Evolutionary conservation across 2,113 vertebrate genomes (phyloP).

Genomic region (Hiodon tergisus): DNA sequence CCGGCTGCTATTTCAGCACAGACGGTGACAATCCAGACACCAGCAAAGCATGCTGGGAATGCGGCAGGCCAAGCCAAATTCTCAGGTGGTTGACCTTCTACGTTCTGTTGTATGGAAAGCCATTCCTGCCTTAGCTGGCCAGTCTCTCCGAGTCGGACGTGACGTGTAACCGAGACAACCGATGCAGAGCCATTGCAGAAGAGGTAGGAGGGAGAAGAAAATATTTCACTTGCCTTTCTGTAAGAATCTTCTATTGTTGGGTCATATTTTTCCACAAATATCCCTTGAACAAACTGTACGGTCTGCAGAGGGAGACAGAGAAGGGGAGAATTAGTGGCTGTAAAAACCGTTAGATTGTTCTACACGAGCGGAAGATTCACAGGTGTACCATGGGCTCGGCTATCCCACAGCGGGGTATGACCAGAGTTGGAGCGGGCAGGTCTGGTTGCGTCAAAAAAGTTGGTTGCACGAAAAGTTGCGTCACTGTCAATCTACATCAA

Average conservation of each 20-base stretch:
- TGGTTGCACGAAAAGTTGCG: too few relatives aligned
- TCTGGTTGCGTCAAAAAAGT: too few relatives aligned
- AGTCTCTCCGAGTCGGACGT: too few relatives aligned
- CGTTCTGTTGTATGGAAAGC: too few relatives aligned
- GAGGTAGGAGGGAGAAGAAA: not conserved
- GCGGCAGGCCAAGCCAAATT: not conserved
- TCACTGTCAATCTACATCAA: too few relatives aligned
- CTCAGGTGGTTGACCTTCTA: too few relatives aligned
- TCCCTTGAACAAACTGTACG: constrained; percentile 27
- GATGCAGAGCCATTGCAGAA: not conserved
- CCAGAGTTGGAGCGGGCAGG: too few relatives aligned
- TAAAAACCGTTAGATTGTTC: not conserved
- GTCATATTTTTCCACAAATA: constrained; percentile 30
- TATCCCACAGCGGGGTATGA: too few relatives aligned
- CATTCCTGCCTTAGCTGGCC: too few relatives aligned
- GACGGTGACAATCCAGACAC: not conserved
- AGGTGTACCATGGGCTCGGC: too few relatives aligned
- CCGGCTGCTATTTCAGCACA: not conserved
- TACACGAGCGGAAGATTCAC: too few relatives aligned
- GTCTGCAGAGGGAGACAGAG: constrained; percentile 9
- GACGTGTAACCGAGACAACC: too few relatives aligned
- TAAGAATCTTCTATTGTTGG: constrained; percentile 29
- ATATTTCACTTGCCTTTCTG: constrained; percentile 21
- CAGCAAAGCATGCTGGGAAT: not conserved
- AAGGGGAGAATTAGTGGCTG: not conserved